A percentile compares a stretch with the other conserved stretches of the same genome.
These are phyloP conservation scores for Australoheros scitulus DNA, from an alignment of 2,113 vertebrate genomes.

Conservation along the genomic window DNA sequence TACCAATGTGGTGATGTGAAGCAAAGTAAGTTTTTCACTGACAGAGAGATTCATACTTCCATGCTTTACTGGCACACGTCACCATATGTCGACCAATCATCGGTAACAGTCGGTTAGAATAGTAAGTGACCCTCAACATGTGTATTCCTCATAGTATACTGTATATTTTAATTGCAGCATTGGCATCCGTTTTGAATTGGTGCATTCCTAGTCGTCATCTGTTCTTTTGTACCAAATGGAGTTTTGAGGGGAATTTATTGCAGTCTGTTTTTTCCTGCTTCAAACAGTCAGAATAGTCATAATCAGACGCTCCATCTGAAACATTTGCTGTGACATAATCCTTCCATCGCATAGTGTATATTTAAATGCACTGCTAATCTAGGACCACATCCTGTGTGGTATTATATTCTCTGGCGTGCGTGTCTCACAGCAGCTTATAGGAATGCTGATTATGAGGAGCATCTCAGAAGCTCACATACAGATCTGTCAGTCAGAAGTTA, in stretches of 20 bases:
- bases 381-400: not conserved
- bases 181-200: not conserved
- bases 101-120: not conserved
- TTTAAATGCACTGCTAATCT: constrained; percentile 23
- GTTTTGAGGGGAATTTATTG: not conserved
- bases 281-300: constrained; percentile 10
- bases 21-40: not conserved
- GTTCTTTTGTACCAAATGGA: not conserved
- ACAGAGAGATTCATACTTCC: not conserved
- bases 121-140: not conserved
- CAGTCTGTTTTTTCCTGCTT: not conserved
- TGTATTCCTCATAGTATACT: no score
- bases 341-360: constrained; percentile 7
- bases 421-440: constrained; percentile 36
- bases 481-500: constrained; percentile 54
- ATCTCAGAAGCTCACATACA: constrained; percentile 43
- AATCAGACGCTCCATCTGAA: constrained; percentile 16
- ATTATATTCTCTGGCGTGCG: constrained; percentile 10
- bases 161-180: no score
- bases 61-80: not conserved
- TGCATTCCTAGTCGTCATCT: not conserved
- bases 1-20: not conserved
- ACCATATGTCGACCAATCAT: not conserved
- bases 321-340: constrained; percentile 25
- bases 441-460: constrained; percentile 30